Evolutionary conservation across 2,113 vertebrate species (phyloP).

Genomic region (Elanus axillaris): DNA sequence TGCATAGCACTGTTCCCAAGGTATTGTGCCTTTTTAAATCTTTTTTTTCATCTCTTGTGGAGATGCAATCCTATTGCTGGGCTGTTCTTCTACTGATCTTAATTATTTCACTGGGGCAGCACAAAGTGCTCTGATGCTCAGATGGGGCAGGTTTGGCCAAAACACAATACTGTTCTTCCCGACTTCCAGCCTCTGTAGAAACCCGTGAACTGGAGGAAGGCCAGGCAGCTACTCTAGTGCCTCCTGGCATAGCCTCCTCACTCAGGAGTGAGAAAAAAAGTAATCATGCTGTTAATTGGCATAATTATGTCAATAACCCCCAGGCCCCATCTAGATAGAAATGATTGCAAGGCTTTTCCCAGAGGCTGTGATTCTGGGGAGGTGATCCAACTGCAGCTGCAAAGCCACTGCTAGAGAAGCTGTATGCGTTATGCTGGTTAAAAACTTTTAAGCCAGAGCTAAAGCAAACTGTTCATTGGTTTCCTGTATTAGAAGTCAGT

Average conservation of each 20-base stretch:
- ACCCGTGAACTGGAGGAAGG: not conserved
- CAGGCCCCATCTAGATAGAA: not conserved
- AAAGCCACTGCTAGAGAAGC: not conserved
- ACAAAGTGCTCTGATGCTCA: not conserved
- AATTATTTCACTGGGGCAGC: not conserved
- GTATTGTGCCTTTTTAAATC: not conserved
- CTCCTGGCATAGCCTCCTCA: not conserved
- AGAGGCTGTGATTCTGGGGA: not conserved
- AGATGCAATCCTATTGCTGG: not conserved
- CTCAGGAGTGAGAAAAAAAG: not conserved
- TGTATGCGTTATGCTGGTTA: fast-evolving
- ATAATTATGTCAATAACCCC: slow-evolving; percentile 40
- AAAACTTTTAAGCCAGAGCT: not conserved
- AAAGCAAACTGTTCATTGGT: not conserved
- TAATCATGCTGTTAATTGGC: slow-evolving; percentile 28
- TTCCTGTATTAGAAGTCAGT: not conserved
- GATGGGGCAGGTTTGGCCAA: not conserved
- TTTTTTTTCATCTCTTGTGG: not conserved
- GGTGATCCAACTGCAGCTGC: fast-evolving
- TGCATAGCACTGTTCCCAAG: not conserved
- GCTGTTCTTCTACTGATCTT: not conserved
- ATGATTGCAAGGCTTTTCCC: not conserved
- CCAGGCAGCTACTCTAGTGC: not conserved
- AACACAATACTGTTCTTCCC: not conserved
- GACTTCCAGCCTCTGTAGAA: not conserved